Evolutionary conservation across 2,888 invertebrate genomes (phyloP), one percentile per base, ranked within the genome.

Genomic region (Agrypnus murinus): DNA sequence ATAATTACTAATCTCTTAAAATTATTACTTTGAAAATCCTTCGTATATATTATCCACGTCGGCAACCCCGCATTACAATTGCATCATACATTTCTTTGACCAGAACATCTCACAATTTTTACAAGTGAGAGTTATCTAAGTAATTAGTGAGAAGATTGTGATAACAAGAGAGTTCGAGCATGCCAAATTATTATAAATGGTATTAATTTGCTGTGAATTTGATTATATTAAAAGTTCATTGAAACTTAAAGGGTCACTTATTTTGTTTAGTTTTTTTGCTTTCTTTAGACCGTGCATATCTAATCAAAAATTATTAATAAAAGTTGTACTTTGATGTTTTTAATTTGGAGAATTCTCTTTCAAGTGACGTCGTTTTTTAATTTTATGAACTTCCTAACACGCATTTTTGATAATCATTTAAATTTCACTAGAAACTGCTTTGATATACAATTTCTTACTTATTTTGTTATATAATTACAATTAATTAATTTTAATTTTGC

Each of bases 241-340:
- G 17, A 59, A 36, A 38, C 14, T 58, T 38, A 17, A 31, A 53
- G 50, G 63, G 63, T 63, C 63, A 53, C 48, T 19, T 25, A 25
- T 25, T n/a, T 46, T 60, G 43, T 32, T 46, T 32, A 34, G 32
- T 14, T 45, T 45, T 60, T 46, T 60, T 60, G 60, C 31, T 40
- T 19, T 36, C 32, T 25, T 25, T 38, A 60, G 25, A 40, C 40
- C 15, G 50, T 46, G 31, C 43, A 43, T 43, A 40, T 31, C 15
- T 59, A 43, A 59, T 59, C 59, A 59, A 45, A 50, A 12, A n/a
- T n/a, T 15, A 43, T 15, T 43, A 14, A 43, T 15, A 43, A 15
- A 43, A 43, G 15, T 43, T 10, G n/a, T 19, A n/a, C 38, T 31
- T 7, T 58, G 40, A 59, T 12, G 31, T 31, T 25, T 45, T 31